These are phyloP conservation scores for Scaeva pyrastri DNA, from an alignment of 2,888 invertebrate genomes.

Conservation along the genomic window DNA sequence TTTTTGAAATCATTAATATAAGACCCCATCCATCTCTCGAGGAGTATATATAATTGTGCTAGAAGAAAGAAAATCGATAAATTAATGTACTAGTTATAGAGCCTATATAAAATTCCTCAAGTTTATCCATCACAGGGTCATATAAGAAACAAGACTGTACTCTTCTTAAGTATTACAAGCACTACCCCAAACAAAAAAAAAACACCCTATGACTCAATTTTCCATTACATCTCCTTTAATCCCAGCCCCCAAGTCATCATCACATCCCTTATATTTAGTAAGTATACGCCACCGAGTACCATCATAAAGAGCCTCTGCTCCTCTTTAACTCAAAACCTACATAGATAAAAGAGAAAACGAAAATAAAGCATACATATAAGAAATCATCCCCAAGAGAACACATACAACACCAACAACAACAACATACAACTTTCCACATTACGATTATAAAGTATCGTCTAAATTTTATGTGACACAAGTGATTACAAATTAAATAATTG, in stretches of 20 bases:
- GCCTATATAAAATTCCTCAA: not conserved
- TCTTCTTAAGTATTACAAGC: slow-evolving; percentile 7
- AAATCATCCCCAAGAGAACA: not conserved
- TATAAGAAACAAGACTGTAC: not conserved
- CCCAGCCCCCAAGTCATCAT: not conserved
- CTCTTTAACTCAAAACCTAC: not conserved
- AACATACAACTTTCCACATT: slow-evolving; percentile 60
- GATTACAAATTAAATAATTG: slow-evolving; percentile 69
- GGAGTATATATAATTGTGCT: not conserved
- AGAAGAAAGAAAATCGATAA: slow-evolving; percentile 19
- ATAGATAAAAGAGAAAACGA: not conserved
- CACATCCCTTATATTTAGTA: not conserved
- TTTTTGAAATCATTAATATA: not conserved
- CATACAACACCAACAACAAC: not conserved
- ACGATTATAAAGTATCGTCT: slow-evolving; percentile 22
- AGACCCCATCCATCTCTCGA: not conserved
- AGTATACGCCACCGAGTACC: not conserved
- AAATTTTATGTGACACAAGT: slow-evolving; percentile 70
- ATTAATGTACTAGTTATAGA: slow-evolving; percentile 8
- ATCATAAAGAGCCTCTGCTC: not conserved
- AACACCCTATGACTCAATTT: slow-evolving; percentile 52
- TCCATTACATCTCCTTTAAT: slow-evolving; percentile 34
- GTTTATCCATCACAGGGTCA: not conserved
- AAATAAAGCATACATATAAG: not conserved
- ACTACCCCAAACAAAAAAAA: slow-evolving; percentile 18